Base-by-base conservation (phyloP, 2,113 vertebrate genomes). In the Toxostoma redivivum region DNA sequence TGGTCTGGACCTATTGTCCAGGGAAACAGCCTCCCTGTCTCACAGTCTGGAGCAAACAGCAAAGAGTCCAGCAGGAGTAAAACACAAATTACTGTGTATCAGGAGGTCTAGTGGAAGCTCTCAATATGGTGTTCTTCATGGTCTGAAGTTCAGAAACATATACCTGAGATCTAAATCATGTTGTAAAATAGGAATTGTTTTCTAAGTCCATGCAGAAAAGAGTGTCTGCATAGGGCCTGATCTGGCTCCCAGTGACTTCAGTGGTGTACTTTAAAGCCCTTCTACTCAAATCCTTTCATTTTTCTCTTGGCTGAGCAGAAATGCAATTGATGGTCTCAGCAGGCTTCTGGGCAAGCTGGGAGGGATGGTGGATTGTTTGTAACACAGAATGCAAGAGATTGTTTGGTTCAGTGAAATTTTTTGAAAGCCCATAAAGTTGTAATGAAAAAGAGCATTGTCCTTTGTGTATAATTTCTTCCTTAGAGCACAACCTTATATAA, bases 291-390 rank as follows among this genome's bases (percentile, higher is more conserved):
- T 78, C 86, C 62, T 84, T 96, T 95, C 15, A 60, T 94, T 96
- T 96, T 86, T 93, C 92, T 90, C 92, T 95, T 96, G 88, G 37
- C 91, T 96, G 92, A 93, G 82, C 93, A 89, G 84, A 94, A 94
- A 90, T 69, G 77, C 88, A 96, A 42, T 95, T 91, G 95, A 35
- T 2, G 7, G 82, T 86, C 90, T 92, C 95, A 92, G 94, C 90
- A 90, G 94, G 92, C 80, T 90, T 76, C 90, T 84, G 90, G 92
- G 80, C 86, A 78, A 53, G 37, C 51, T 60, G 11, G 77, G 38
- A 88, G 44, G 58, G 81, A 47, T 44, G 37, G 70, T 80, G 69
- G 74, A 40, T 91, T 78, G 76, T 86, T 93, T 92, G 47, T 90
- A 81, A 66, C 60, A 56, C 19, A 48, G 56, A 74, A 81, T 57